Base-by-base conservation (phyloP, 2,113 vertebrate genomes). In the Noctilio leporinus region DNA sequence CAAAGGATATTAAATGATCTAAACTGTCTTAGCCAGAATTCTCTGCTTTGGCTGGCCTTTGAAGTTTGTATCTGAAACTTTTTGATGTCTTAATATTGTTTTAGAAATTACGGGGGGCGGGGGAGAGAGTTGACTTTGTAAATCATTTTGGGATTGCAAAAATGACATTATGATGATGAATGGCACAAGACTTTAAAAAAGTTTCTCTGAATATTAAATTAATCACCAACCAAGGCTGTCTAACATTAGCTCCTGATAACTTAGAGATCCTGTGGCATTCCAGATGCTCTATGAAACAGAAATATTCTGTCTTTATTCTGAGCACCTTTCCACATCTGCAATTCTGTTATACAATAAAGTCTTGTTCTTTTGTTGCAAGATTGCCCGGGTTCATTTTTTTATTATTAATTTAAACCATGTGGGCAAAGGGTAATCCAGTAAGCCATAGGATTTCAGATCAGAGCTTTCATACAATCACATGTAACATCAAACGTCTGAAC, bases 341-440 rank as follows among this genome's bases (percentile, higher is more conserved):
- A 97, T 97, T 96, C 97, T 95, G 98, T 98, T 98, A 98, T 97
- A 98, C 98, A 98, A 98, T 98, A 98, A 98, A 98, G 98, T 98
- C 98, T 98, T 98, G 98, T 98, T 98, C 98, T 98, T 98, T 98
- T 98, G 98, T 98, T 98, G 98, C 97, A 51, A 97, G 97, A 98
- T 98, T 98, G 97, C 94, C 94, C 95, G 85, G 97, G 95, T 92
- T 97, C 96, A 96, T 98, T 98, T 97, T 98, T 98, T 98, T 98
- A 98, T 98, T 98, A 98, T 98, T 98, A 98, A 98, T 98, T 98
- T 98, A 97, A 98, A 98, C 98, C 98, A 98, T 98, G 98, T 98
- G 98, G 97, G 96, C 96, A 98, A 96, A 98, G 98, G 96, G 98
- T 98, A 98, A 98, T 98, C 98, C 98, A 98, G 98, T 98, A 98